A percentile compares a stretch with the other conserved stretches of the same genome.
phyloP scores from a whole-genome alignment of 2,888 invertebrate species.

The Odontothrips loti region DNA sequence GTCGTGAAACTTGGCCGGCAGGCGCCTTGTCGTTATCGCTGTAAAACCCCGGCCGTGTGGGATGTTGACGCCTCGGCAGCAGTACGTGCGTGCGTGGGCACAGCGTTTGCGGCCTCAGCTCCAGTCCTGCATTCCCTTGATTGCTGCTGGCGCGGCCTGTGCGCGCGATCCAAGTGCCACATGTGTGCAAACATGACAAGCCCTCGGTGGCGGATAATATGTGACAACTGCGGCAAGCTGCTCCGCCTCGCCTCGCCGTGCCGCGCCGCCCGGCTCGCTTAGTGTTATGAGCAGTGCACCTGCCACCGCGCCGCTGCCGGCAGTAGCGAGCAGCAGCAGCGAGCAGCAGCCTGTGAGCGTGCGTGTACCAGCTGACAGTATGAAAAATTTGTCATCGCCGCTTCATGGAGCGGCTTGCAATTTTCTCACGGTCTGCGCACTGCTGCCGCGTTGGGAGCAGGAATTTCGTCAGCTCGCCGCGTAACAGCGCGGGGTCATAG shows the following conservation, averaged over 20 bases:
- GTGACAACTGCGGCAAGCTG: conserved; percentile 17
- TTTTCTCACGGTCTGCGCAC: too few species aligned
- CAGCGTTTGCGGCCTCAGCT: neutral
- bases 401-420: too few species aligned
- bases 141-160: neutral
- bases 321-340: neutral
- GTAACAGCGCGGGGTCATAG: too few species aligned
- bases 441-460: too few species aligned
- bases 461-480: too few species aligned
- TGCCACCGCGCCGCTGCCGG: neutral
- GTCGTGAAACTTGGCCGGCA: too few species aligned
- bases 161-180: neutral
- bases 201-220: conserved; percentile 14
- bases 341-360: too few species aligned
- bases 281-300: conserved; percentile 13
- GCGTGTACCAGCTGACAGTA: neutral
- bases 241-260: neutral
- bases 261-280: neutral
- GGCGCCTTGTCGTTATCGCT: neutral
- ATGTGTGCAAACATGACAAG: conserved; percentile 17
- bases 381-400: too few species aligned
- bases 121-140: neutral
- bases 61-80: neutral
- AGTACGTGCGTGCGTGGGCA: neutral
- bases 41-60: neutral